These are phyloP conservation scores for Atta texana DNA, from an alignment of 1,140 invertebrate species.

Conservation along the genomic window DNA sequence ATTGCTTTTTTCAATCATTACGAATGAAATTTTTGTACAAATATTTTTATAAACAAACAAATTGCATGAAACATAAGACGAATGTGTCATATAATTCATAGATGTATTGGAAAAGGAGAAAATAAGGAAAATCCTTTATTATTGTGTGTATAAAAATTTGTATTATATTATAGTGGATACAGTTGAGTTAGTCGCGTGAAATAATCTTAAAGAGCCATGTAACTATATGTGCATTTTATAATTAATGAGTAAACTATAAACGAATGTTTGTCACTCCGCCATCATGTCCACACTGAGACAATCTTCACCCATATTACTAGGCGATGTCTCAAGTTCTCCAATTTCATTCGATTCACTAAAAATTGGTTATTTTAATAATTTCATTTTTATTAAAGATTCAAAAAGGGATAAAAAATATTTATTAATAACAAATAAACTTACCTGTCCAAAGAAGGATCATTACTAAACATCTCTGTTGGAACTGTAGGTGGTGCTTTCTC, in stretches of 20 bases:
- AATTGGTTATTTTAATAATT: conserved; percentile 69
- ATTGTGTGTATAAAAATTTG: conserved; percentile 76
- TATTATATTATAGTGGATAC: conserved; percentile 73
- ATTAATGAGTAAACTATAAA: conserved; percentile 69
- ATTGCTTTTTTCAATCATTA: conserved; percentile 56
- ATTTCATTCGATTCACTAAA: conserved; percentile 93
- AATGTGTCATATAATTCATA: neutral
- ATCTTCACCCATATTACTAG: conserved; percentile 90
- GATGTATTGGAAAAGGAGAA: neutral
- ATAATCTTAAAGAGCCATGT: conserved; percentile 70
- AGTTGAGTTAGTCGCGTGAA: conserved; percentile 71
- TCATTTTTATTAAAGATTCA: neutral
- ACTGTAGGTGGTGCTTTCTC: conserved; percentile 95
- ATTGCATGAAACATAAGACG: conserved; percentile 33
- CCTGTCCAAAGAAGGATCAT: conserved; percentile 94
- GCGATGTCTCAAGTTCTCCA: conserved; percentile 91
- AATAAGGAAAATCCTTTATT: conserved; percentile 6
- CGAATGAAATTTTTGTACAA: conserved; percentile 5
- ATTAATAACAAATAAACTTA: conserved; percentile 72
- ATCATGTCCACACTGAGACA: conserved; percentile 89
- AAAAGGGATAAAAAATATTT: neutral
- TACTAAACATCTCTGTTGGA: conserved; percentile 97
- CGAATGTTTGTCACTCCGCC: conserved; percentile 80
- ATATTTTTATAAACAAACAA: conserved; percentile 58
- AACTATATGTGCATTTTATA: conserved; percentile 72